These are phyloP conservation scores for Norana najaformis DNA, from an alignment of 2,888 invertebrate genomes.

Conservation along the genomic window DNA sequence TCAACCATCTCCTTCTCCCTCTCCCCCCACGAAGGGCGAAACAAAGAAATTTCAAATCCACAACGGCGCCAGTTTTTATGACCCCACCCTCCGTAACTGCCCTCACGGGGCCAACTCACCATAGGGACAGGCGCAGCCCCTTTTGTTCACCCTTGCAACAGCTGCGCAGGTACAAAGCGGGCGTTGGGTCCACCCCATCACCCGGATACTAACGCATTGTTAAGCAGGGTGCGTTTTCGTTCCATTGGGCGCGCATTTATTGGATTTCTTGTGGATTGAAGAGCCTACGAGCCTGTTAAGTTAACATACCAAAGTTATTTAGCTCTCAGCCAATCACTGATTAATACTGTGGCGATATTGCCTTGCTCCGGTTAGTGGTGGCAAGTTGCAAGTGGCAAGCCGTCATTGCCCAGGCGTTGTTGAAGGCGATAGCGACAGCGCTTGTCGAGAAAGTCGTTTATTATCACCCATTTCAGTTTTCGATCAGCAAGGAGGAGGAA, in stretches of 20 bases:
- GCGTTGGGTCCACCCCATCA: not conserved
- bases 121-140: not conserved
- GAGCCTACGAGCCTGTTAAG: not conserved
- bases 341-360: not conserved
- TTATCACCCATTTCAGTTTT: not conserved
- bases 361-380: not conserved
- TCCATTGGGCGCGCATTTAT: not conserved
- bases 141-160: not conserved
- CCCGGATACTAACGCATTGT: not conserved
- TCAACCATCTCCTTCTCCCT: not conserved
- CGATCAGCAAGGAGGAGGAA: not conserved
- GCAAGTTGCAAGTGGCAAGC: not conserved
- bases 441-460: not conserved
- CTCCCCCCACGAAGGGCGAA: not conserved
- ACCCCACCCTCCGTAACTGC: not conserved
- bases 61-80: not conserved
- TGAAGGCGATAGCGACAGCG: not conserved
- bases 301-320: not conserved
- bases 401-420: not conserved
- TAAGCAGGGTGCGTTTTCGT: not conserved
- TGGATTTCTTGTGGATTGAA: not conserved
- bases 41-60: not conserved
- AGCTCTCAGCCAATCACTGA: not conserved
- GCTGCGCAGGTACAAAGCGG: not conserved
- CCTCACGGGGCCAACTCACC: not conserved